Evolutionary conservation across 2,113 vertebrate genomes (phyloP), one percentile per base, ranked within the genome.

Genomic region (Upupa epops): DNA sequence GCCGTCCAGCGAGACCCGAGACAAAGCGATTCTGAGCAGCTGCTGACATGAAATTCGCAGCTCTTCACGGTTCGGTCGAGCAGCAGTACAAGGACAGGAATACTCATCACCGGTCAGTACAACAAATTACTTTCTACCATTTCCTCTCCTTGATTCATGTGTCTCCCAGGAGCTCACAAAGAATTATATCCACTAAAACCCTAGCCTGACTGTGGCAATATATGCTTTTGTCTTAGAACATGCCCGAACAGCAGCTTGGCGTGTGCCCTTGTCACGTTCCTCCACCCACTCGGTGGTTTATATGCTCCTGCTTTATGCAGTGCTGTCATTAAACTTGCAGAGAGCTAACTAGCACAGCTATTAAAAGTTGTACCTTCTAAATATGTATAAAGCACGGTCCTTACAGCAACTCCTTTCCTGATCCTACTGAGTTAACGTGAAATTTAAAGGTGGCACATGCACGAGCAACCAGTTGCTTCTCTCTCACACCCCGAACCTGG

Each of bases 101-200:
- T 73, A 70, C 16, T 56, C 88, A 52, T 66, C 59, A 58, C 4
- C 34, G 22, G 46, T 42, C 63, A 52, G 46, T 17, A 51, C 25
- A 81, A 68, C 31, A 75, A 76, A 56, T 75, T 68, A 10, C n/a
- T 54, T 72, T 31, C 63, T 79, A 17, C 52, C 19, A 20, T 85
- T 92, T 82, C 81, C 3, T 0, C 32, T 60, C 34, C 55, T 82
- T 60, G n/a, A 73, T 70, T 79, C 31, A 2, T 31, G 22, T 59
- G 32, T 79, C 74, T 89, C 71, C n/a, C 46, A 42, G 32, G 37
- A 82, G 68, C 84, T 87, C 83, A 85, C 19, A 26, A 26, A 59
- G 68, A 81, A 80, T 79, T 89, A 91, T 37, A 17, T 61, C 74
- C 84, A 34, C 46, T 87, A 89, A 94, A 96, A 58, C 31, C 34